Percentiles rank a stretch among this genome's conserved stretches.
These are phyloP conservation scores for Molossus molossus DNA, from an alignment of 2,797 vertebrate genomes.

Conservation along the genomic window DNA sequence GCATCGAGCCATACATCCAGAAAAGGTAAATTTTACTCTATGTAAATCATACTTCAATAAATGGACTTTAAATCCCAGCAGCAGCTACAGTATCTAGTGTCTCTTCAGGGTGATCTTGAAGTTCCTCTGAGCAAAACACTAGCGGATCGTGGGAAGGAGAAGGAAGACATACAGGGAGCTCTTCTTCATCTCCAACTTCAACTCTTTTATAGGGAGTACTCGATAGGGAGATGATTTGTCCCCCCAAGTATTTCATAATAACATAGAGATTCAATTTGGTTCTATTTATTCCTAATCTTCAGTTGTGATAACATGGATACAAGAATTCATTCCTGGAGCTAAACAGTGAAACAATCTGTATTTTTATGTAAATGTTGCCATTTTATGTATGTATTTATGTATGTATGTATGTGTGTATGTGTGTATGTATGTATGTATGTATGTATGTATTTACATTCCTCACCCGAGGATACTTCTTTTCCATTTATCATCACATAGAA, in stretches of 20 bases:
- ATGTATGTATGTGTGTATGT: too few relatives aligned
- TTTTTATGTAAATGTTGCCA: background rate
- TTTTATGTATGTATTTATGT: background rate
- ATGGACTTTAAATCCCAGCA: background rate
- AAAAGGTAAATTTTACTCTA: background rate
- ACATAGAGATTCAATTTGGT: background rate
- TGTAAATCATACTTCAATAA: slow-evolving; percentile 15
- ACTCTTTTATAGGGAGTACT: background rate
- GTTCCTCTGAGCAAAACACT: background rate
- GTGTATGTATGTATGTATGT: too few relatives aligned
- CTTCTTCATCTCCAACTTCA: background rate
- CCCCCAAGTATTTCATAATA: background rate
- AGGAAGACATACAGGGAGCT: background rate
- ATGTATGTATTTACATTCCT: too few relatives aligned
- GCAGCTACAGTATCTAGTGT: background rate
- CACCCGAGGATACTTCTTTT: too few relatives aligned
- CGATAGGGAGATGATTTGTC: background rate
- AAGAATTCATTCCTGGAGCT: slow-evolving; percentile 11
- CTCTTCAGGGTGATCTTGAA: background rate
- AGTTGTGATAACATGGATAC: background rate
- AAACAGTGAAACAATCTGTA: background rate
- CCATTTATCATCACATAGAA: too few relatives aligned
- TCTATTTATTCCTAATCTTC: background rate
- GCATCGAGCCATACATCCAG: background rate
- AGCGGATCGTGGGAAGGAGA: background rate